Evolutionary conservation across 2,113 vertebrate species (phyloP), one percentile per base, ranked within the genome.

Genomic region (Pedetes capensis): DNA sequence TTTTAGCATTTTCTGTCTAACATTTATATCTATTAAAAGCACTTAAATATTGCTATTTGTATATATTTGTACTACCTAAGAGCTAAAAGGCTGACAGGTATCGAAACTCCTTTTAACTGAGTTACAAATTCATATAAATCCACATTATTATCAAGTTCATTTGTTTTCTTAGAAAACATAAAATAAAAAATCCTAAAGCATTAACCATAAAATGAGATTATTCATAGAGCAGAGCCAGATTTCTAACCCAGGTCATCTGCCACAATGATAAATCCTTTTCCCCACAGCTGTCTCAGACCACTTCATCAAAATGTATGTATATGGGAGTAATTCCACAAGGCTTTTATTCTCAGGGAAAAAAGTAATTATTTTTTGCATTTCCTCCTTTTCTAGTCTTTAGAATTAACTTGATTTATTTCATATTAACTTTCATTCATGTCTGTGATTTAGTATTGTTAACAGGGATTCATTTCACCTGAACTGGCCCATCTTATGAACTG

Each of bases 381-480:
- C 22, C 17, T 91, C 29, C 3, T 64, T 90, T 69, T 96, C 55
- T 80, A 83, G 82, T 42, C 37, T 91, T 93, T 79, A 94, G 55
- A 89, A 51, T 91, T 93, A 96, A 78, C 16, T 92, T 27, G 78
- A 23, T 91, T 96, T 94, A 87, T 91, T 95, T 95, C 18, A 14
- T 78, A 49, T 85, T 23, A 34, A 79, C 76, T 92, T 96, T n/a
- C 51, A 63, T 91, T 96, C 57, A 72, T 84, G 95, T 93, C 92
- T 91, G 34, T 91, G 76, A 84, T 76, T 88, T 61, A 84, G 5
- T 71, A 57, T 80, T 61, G 29, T 74, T 86, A 82, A 74, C 23
- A 3, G 39, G 74, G 18, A 27, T 69, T 93, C 4, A 44, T 87
- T 68, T 89, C 29, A 92, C 18, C 42, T 22, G 34, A 83, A 80